phyloP scores from a whole-genome alignment of 2,797 vertebrate species.

The Girardinus metallicus region DNA sequence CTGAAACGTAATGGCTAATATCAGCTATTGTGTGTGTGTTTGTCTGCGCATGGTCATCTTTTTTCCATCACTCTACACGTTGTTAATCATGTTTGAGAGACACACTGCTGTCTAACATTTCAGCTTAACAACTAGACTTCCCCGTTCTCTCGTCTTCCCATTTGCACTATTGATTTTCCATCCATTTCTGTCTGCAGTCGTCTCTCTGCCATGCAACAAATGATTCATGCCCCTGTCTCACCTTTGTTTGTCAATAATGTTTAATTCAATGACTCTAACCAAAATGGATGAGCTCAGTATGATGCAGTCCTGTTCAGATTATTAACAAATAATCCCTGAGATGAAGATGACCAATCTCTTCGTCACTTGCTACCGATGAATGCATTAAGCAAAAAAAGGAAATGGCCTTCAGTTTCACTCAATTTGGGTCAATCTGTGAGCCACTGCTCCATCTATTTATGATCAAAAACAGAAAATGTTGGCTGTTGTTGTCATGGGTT shows the following conservation, averaged over 20 bases:
- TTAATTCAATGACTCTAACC: constrained; percentile 71
- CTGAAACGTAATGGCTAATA: background rate
- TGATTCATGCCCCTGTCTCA: constrained; percentile 53
- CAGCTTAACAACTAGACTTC: constrained; percentile 60
- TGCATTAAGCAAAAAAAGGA: constrained; percentile 61
- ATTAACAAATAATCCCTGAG: constrained; percentile 68
- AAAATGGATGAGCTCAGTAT: constrained; percentile 63
- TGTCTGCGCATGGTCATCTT: background rate
- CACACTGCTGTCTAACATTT: constrained; percentile 64
- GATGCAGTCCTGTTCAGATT: constrained; percentile 60
- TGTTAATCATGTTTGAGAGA: constrained; percentile 41
- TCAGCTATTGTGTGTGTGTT: constrained; percentile 1
- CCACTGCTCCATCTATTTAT: constrained; percentile 52
- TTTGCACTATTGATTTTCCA: constrained; percentile 79
- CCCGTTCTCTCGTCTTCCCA: constrained; percentile 65
- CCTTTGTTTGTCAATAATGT: constrained; percentile 71
- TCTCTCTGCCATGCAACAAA: constrained; percentile 67
- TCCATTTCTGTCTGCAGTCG: constrained; percentile 71
- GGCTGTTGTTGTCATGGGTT: background rate
- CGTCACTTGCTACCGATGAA: constrained; percentile 26
- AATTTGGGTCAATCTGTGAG: constrained; percentile 54
- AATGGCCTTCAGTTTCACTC: constrained; percentile 46
- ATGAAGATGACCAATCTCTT: constrained; percentile 56
- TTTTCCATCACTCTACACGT: constrained; percentile 25
- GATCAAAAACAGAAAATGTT: constrained; percentile 47